Percentiles rank a stretch among this genome's conserved stretches.
phyloP scores from a whole-genome alignment of 2,113 vertebrate genomes.

The Menidia beryllina region DNA sequence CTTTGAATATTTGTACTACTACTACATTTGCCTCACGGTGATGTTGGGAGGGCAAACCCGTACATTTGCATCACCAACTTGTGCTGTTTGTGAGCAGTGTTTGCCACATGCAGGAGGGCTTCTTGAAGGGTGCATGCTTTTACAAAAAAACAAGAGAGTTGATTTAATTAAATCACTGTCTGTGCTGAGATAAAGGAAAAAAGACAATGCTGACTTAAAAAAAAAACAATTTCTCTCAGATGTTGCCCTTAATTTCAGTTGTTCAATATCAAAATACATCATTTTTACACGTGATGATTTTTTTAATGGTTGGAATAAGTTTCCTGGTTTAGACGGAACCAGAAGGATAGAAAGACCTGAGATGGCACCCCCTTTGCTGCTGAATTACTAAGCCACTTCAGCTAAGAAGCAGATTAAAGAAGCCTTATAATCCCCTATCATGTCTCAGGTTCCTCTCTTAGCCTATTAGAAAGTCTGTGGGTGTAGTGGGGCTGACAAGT shows the following conservation, averaged over 20 bases:
- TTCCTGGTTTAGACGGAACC: constrained; percentile 2
- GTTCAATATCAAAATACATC: not conserved
- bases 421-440: constrained; percentile 53
- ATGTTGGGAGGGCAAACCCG: no score
- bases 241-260: not conserved
- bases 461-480: constrained; percentile 29
- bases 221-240: not conserved
- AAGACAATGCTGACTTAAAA: no score
- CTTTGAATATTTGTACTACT: no score
- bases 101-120: no score
- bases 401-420: constrained; percentile 55
- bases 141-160: not conserved
- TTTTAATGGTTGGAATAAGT: not conserved
- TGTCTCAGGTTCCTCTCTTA: constrained; percentile 39
- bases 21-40: no score
- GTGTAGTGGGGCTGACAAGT: constrained; percentile 7
- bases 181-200: not conserved
- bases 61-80: no score
- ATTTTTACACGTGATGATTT: constrained; percentile 7
- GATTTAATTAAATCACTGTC: not conserved
- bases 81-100: no score
- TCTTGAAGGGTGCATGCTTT: no score
- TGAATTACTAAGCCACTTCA: constrained; percentile 11
- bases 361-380: not conserved
- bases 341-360: constrained; percentile 14